phyloP scores from a whole-genome alignment of 2,888 invertebrate genomes.

The Mactromeris polynyma region DNA sequence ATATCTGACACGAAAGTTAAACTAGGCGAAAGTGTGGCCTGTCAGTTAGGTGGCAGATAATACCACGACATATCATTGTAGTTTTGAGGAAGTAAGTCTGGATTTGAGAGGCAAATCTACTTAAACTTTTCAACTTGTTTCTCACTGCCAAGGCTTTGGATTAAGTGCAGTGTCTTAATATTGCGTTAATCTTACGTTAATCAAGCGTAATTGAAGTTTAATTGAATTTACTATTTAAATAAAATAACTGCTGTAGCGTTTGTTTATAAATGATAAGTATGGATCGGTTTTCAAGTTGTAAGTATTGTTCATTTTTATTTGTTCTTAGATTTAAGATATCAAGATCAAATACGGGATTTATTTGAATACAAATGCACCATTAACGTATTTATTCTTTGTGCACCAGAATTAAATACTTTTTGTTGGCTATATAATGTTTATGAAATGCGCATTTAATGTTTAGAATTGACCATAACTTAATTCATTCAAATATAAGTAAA shows the following conservation, averaged over 20 bases:
- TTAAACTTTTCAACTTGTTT: slow-evolving; percentile 6
- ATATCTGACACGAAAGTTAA: neutral
- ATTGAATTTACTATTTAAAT: neutral
- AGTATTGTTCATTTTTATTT: neutral
- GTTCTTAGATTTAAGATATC: neutral
- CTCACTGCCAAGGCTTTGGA: neutral
- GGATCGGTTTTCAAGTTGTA: neutral
- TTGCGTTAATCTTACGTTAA: neutral
- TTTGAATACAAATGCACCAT: too few relatives aligned
- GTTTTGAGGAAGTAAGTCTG: neutral
- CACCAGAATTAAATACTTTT: too few relatives aligned
- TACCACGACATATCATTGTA: neutral
- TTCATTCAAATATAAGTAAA: too few relatives aligned
- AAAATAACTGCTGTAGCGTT: neutral
- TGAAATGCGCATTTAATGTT: too few relatives aligned
- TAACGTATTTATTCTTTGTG: too few relatives aligned
- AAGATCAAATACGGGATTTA: too few relatives aligned
- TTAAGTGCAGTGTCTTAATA: neutral
- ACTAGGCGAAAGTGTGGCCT: neutral
- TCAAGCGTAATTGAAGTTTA: neutral
- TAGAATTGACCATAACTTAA: too few relatives aligned
- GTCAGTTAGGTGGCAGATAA: neutral
- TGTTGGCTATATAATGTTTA: too few relatives aligned
- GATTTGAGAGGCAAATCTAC: neutral
- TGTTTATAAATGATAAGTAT: neutral